A percentile compares a stretch with the other conserved stretches of the same genome.
Conservation (phyloP, 1,140 invertebrate species). For the Brachionus calyciflorus region DNA sequence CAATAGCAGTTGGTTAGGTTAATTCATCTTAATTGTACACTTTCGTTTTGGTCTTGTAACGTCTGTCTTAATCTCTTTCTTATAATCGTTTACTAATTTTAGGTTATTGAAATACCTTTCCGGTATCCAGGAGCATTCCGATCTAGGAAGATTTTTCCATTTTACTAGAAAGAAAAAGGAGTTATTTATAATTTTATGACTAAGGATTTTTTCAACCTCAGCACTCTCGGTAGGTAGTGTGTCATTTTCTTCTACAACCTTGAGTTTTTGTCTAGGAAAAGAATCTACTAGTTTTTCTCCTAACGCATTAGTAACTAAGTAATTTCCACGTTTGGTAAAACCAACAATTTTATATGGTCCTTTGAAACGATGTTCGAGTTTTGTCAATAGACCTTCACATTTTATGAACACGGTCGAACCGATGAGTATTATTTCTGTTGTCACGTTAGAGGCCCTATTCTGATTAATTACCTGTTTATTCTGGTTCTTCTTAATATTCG, state of each 20-base stretch:
- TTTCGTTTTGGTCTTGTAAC: no score
- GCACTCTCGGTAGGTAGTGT: constrained; percentile 13
- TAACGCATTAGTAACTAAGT: neutral
- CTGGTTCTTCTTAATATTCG: neutral
- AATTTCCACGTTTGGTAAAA: constrained; percentile 13
- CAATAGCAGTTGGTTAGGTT: neutral
- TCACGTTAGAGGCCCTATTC: neutral
- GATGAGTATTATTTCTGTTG: neutral
- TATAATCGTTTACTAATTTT: constrained; percentile 26
- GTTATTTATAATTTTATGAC: neutral
- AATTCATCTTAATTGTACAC: no score
- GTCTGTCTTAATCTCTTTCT: no score
- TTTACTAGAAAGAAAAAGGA: neutral
- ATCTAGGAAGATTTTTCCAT: neutral
- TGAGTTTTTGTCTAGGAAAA: constrained; percentile 29
- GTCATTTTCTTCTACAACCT: neutral
- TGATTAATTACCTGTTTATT: neutral
- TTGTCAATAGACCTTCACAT: neutral
- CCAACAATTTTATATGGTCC: constrained; percentile 11
- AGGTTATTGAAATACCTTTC: constrained; percentile 25
- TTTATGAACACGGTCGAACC: neutral
- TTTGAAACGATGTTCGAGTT: constrained; percentile 5
- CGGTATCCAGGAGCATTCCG: constrained; percentile 17
- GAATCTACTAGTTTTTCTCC: neutral
- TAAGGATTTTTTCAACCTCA: constrained; percentile 1